Conservation (phyloP, 2,113 vertebrate species). For the Solea solea region DNA sequence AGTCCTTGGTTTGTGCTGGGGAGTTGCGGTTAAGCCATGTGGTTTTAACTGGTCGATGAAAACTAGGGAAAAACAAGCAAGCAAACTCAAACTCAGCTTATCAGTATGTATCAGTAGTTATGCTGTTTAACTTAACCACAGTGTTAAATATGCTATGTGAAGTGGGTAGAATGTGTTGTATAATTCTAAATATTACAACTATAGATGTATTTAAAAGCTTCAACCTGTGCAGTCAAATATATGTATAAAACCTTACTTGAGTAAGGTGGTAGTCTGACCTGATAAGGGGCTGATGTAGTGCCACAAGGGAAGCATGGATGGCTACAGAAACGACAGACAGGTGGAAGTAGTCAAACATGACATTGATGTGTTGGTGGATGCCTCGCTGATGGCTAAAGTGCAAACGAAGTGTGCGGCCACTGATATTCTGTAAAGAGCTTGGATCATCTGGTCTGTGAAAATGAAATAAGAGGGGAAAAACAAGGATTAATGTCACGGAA, state of each 20-base stretch:
- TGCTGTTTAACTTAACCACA: neutral
- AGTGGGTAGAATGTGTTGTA: neutral
- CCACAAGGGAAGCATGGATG: conserved; percentile 95
- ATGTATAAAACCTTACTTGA: too few species aligned
- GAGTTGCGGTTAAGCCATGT: conserved; percentile 98
- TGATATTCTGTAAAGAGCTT: conserved; percentile 93
- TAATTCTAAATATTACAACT: neutral
- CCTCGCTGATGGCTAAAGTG: conserved; percentile 95
- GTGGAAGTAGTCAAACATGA: conserved; percentile 99
- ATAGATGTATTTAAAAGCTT: neutral
- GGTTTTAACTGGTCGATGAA: conserved; percentile 94
- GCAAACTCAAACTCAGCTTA: conserved; percentile 7
- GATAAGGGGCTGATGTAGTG: conserved; percentile 96
- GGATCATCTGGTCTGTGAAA: conserved; percentile 88
- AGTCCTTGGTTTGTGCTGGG: conserved; percentile 94
- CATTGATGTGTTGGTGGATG: conserved; percentile 96
- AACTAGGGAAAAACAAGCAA: conserved; percentile 73
- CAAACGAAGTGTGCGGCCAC: conserved; percentile 93
- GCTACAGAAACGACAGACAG: conserved; percentile 94
- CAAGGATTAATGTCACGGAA: neutral
- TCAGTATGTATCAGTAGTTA: too few species aligned
- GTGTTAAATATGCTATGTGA: neutral
- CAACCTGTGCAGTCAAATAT: neutral
- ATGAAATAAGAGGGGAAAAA: conserved; percentile 21
- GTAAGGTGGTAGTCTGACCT: conserved; percentile 82